phyloP scores from a whole-genome alignment of 2,113 vertebrate genomes.

The Pyrgilauda ruficollis region DNA sequence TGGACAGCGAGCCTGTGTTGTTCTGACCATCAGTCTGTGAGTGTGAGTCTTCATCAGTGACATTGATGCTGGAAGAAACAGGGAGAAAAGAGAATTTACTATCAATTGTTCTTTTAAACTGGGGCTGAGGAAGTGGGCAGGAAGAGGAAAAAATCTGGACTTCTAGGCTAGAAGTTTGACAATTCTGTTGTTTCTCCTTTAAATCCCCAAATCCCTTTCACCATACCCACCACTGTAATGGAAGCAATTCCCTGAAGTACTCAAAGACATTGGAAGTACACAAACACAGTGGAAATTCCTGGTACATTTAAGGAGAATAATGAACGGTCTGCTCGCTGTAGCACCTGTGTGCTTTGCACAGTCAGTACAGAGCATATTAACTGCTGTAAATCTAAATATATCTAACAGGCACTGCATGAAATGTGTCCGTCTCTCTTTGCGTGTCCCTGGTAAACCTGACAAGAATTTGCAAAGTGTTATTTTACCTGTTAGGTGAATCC shows the following conservation, averaged over 20 bases:
- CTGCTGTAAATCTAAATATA: background rate
- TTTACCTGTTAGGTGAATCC: slow-evolving; percentile 74
- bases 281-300: background rate
- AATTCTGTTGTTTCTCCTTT: background rate
- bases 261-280: background rate
- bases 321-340: background rate
- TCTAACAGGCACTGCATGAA: background rate
- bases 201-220: background rate
- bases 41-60: slow-evolving; percentile 1
- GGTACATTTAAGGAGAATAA: background rate
- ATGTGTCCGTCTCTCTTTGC: background rate
- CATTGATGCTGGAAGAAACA: slow-evolving; percentile 54
- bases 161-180: background rate
- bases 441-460: background rate
- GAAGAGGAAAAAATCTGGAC: background rate
- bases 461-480: background rate
- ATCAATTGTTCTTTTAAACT: background rate
- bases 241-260: background rate
- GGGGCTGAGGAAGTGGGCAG: background rate
- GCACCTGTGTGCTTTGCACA: background rate
- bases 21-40: background rate
- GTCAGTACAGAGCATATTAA: background rate
- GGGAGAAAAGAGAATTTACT: slow-evolving; percentile 7
- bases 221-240: background rate
- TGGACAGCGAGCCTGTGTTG: background rate